Evolutionary conservation across 2,888 invertebrate genomes (phyloP), one percentile per base, ranked within the genome.

Genomic region (Tiphia femorata): DNA sequence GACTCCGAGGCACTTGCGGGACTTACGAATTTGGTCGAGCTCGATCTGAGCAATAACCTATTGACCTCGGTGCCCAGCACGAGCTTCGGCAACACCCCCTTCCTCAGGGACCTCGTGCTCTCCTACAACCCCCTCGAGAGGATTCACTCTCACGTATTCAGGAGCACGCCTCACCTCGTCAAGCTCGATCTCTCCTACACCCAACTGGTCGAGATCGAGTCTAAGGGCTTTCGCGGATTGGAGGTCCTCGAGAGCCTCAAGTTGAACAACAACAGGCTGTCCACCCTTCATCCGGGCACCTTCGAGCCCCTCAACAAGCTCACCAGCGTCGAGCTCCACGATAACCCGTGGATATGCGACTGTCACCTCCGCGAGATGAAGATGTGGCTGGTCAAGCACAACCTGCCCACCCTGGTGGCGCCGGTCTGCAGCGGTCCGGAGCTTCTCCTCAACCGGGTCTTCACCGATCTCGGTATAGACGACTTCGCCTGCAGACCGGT

Each of bases 301-400:
- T 89, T 94, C 62, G 92, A 92, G 79, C 90, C 89, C 46, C 80
- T 92, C 53, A 90, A 88, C 69, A 90, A 90, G 54, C 86, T 95
- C 44, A 91, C 92, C 79, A 92, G 91, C 35, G 90, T 95, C 60
- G 93, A 94, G 78, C 84, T 95, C 65, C 93, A 95, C 64, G 93
- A 93, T 66, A 95, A 95, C 83, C 94, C 93, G 0, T 95, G 95
- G 95, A 88, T 90, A 60, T 96, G 95, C 79, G 95, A 95, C 78
- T 96, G 95, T 77, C 90, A 93, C 19, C 82, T 95, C 55, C 86
- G 95, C 44, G 91, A 92, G 56, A 88, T 94, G 56, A 93, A 94
- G 79, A 86, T 91, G 72, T 95, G 95, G 95, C 84, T 95, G 62
- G 89, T 90, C 46, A 89, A 90, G 74, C 88, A 91, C 69, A 93